Evolutionary conservation across 2,113 vertebrate genomes (phyloP).

Genomic region (Pimephales promelas): DNA sequence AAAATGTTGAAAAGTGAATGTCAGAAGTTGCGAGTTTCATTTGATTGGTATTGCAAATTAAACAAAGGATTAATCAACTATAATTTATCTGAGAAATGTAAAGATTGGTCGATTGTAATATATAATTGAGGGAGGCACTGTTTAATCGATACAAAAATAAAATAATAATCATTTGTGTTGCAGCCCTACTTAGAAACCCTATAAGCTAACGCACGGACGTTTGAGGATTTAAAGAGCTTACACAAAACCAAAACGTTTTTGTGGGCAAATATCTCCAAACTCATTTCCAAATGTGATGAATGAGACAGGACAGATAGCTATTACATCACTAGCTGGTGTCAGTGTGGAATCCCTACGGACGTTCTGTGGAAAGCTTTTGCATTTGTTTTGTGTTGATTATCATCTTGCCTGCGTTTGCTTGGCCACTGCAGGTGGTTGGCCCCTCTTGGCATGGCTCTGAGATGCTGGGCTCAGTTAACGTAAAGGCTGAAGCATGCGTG

Average conservation of each 20-base stretch:
- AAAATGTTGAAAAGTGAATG: too few species aligned
- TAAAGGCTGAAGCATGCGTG: conserved; percentile 72
- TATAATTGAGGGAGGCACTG: too few species aligned
- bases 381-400: conserved; percentile 61
- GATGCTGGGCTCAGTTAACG: conserved; percentile 71
- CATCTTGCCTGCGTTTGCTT: conserved; percentile 51
- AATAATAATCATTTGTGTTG: not conserved
- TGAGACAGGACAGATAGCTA: conserved; percentile 10
- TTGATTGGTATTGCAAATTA: too few species aligned
- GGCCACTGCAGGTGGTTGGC: conserved; percentile 75
- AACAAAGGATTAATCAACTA: too few species aligned
- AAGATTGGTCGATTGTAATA: too few species aligned
- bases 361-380: conserved; percentile 43
- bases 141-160: too few species aligned
- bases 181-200: not conserved
- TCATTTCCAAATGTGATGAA: conserved; percentile 29
- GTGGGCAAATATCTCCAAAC: not conserved
- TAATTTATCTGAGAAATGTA: too few species aligned
- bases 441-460: conserved; percentile 66
- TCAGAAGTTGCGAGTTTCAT: too few species aligned
- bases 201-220: not conserved
- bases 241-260: not conserved
- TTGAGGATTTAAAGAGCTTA: not conserved
- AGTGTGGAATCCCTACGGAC: not conserved
- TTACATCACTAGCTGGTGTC: conserved; percentile 22